Conservation (phyloP, 2,113 vertebrate genomes). For the Cricetomys ansorgei region DNA sequence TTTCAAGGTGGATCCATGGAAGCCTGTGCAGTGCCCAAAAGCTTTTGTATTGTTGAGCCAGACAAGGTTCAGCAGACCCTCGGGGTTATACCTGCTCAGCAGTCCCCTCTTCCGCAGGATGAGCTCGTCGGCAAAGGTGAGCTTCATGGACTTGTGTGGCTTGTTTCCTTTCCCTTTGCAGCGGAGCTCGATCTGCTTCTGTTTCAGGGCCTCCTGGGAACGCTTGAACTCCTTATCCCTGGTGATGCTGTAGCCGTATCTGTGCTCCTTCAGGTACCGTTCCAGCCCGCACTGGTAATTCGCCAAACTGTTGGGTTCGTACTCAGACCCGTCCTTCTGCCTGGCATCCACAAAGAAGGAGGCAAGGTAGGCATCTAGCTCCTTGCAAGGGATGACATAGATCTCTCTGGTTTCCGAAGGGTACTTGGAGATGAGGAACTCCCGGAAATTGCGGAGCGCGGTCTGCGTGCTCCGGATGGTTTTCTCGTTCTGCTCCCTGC, state of each 20-base stretch:
- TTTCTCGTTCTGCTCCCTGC: slow-evolving; percentile 93
- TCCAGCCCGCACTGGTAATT: slow-evolving; percentile 93
- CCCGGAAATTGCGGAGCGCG: slow-evolving; percentile 91
- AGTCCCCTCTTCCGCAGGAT: slow-evolving; percentile 91
- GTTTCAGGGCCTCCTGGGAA: slow-evolving; percentile 92
- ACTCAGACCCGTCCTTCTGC: slow-evolving; percentile 93
- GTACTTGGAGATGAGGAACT: slow-evolving; percentile 92
- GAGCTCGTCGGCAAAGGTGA: slow-evolving; percentile 92
- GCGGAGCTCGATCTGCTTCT: slow-evolving; percentile 90
- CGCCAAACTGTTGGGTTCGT: slow-evolving; percentile 92
- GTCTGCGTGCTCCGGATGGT: slow-evolving; percentile 93
- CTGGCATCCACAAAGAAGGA: slow-evolving; percentile 93
- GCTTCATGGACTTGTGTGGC: slow-evolving; percentile 93
- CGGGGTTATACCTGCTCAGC: slow-evolving; percentile 90
- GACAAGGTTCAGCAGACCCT: slow-evolving; percentile 91
- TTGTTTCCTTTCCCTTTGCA: slow-evolving; percentile 93
- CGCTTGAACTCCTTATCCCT: slow-evolving; percentile 92
- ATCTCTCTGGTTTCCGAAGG: slow-evolving; percentile 91
- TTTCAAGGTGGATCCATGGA: slow-evolving; percentile 91
- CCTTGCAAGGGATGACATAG: slow-evolving; percentile 91
- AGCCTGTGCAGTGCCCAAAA: slow-evolving; percentile 91
- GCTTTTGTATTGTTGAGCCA: slow-evolving; percentile 94
- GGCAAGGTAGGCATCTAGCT: slow-evolving; percentile 91
- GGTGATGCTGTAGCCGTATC: slow-evolving; percentile 92
- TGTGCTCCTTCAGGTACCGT: slow-evolving; percentile 91